A percentile compares a stretch with the other conserved stretches of the same genome.
Evolutionary conservation across 35 echinoderm and acorn worm genomes (phyloP).

Genomic region (Stichopus chloronotus): DNA sequence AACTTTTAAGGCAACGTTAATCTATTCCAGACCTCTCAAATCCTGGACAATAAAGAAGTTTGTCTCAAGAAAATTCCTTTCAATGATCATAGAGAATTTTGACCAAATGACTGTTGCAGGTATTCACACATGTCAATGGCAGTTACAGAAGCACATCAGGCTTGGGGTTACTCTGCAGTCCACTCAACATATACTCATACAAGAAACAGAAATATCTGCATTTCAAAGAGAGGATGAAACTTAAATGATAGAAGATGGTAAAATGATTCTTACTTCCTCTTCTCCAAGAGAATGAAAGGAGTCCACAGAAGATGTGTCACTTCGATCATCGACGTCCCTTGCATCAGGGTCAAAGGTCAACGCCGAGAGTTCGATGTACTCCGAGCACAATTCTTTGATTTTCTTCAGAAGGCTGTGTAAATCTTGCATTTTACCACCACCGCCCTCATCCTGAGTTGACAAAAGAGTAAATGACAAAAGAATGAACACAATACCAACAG

Average conservation of each 20-base stretch:
- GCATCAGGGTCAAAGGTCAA: background rate
- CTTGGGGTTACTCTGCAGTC: no score
- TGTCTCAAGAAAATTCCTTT: no score
- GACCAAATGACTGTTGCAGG: no score
- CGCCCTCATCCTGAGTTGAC: background rate
- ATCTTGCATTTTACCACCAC: background rate
- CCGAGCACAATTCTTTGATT: slow-evolving; percentile 52
- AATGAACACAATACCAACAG: background rate
- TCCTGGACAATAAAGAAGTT: no score
- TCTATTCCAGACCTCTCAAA: no score
- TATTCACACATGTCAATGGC: no score
- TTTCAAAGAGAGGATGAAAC: no score
- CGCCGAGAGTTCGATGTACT: slow-evolving; percentile 43
- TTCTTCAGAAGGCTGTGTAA: slow-evolving; percentile 23
- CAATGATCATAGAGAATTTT: no score
- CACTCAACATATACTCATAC: no score
- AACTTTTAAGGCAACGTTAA: no score
- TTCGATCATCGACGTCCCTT: background rate
- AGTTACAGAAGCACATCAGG: no score
- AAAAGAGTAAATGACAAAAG: background rate
- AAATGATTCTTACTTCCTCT: slow-evolving; percentile 26
- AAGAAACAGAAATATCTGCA: no score
- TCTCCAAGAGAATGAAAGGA: slow-evolving; percentile 51
- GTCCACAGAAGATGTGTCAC: slow-evolving; percentile 42
- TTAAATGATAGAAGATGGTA: background rate